Percentiles rank a stretch among this genome's conserved stretches.
Evolutionary conservation across 1,140 invertebrate genomes (phyloP).

Genomic region (Drosophila dunni): DNA sequence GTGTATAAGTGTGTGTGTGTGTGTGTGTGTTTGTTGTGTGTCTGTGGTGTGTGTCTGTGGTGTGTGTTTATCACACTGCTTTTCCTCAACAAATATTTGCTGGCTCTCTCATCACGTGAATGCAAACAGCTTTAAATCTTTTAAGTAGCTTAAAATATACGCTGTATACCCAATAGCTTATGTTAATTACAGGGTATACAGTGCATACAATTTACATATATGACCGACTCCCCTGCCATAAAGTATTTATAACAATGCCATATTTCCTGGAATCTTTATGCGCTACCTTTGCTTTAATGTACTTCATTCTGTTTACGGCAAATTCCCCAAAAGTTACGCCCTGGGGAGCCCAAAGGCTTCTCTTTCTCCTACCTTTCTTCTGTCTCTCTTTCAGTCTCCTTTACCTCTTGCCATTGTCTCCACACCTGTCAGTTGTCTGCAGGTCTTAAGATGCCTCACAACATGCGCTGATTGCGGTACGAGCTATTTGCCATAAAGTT

Average conservation of each 20-base stretch:
- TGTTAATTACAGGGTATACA: conserved; percentile 6
- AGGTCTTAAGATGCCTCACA: conserved; percentile 6
- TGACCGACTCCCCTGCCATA: not conserved
- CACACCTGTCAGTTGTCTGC: not conserved
- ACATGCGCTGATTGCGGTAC: conserved; percentile 6
- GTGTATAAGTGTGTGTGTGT: conserved; percentile 28
- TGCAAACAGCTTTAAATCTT: conserved; percentile 30
- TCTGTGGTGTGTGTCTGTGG: conserved; percentile 4
- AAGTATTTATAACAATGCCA: conserved; percentile 22
- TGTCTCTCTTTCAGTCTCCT: not conserved
- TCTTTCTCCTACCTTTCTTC: not conserved
- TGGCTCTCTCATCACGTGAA: not conserved
- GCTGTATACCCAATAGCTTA: not conserved
- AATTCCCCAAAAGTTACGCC: not conserved
- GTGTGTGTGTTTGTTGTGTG: not conserved
- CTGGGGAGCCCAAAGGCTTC: not conserved
- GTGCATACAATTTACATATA: not conserved
- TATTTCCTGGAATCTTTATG: not conserved
- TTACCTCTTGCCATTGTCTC: not conserved
- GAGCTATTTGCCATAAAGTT: conserved; percentile 22
- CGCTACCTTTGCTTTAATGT: conserved; percentile 5
- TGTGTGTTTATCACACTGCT: conserved; percentile 9
- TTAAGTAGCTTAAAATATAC: conserved; percentile 22
- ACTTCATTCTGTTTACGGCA: conserved; percentile 26
- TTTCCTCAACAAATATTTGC: conserved; percentile 42